Base-by-base conservation (phyloP, 1,140 invertebrate genomes). In the Streblospio benedicti region DNA sequence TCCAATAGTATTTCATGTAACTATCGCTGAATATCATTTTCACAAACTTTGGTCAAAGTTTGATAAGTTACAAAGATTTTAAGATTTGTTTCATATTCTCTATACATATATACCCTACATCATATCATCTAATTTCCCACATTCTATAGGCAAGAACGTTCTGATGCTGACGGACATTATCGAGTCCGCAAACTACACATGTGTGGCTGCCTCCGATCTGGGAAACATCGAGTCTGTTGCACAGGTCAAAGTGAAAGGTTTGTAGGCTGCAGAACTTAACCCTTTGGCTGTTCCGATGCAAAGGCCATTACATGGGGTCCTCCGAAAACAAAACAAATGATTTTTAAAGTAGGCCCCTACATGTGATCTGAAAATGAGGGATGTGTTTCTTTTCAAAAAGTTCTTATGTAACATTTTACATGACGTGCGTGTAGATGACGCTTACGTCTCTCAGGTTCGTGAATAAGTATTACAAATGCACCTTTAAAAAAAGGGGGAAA, bases 101-200 rank as follows among this genome's bases (percentile, higher is more conserved):
- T n/a, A n/a, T n/a, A n/a, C n/a, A n/a, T n/a, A n/a, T n/a, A n/a
- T n/a, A n/a, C n/a, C n/a, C n/a, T n/a, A n/a, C n/a, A n/a, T n/a
- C n/a, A n/a, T n/a, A n/a, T n/a, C n/a, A n/a, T n/a, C n/a, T n/a
- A n/a, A n/a, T n/a, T n/a, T n/a, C n/a, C n/a, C n/a, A n/a, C n/a
- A n/a, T n/a, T n/a, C n/a, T n/a, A n/a, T n/a, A n/a, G 83, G 83
- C 0, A 75, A 73, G 52, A 97, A 97, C 80, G 86, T 93, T 12
- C 80, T 99, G 20, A 82, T 85, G 59, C 73, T 98, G 62, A 86
- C 83, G 14, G 86, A 94, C 69, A 90, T 98, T 41, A 83, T 88
- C 63, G 88, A 95, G 71, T 91, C 91, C 0, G 90, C 88, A 5
- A 98, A 97, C 78, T 98, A 95, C 80, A 98, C 93, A 0, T 98